Evolutionary conservation across 2,888 invertebrate genomes (phyloP).

Genomic region (Noctua comes): DNA sequence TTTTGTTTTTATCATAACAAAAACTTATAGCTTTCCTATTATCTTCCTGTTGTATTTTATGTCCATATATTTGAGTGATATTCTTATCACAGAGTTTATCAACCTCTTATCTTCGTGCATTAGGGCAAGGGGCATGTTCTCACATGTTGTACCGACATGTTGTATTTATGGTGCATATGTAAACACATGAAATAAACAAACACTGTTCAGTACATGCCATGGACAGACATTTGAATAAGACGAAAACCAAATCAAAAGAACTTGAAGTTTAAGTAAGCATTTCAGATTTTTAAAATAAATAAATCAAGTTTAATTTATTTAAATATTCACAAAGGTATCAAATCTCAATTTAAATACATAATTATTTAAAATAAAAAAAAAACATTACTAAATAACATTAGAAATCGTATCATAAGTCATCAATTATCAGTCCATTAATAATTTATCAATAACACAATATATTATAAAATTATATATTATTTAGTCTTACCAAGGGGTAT

Average conservation of each 20-base stretch:
- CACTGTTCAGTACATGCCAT: neutral
- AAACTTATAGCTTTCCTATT: constrained; percentile 9
- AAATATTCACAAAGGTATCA: neutral
- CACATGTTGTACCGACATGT: constrained; percentile 17
- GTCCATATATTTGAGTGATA: neutral
- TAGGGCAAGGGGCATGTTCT: constrained; percentile 32
- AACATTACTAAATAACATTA: neutral
- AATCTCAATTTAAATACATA: neutral
- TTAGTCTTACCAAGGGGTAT: no score
- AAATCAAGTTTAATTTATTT: neutral
- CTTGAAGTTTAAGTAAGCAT: neutral
- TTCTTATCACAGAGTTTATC: constrained; percentile 45
- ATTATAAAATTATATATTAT: no score
- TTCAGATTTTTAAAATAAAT: constrained; percentile 9
- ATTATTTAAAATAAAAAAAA: constrained; percentile 1
- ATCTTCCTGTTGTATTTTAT: constrained; percentile 15
- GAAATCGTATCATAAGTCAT: neutral
- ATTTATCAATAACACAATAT: neutral
- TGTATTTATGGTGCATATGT: constrained; percentile 33
- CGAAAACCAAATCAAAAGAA: constrained; percentile 5
- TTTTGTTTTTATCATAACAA: neutral
- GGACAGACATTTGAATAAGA: constrained; percentile 2
- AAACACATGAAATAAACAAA: constrained; percentile 22
- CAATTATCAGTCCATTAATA: neutral
- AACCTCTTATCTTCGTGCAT: constrained; percentile 54